Evolutionary conservation across 2,888 invertebrate genomes (phyloP).

Genomic region (Periphyllus acericola): DNA sequence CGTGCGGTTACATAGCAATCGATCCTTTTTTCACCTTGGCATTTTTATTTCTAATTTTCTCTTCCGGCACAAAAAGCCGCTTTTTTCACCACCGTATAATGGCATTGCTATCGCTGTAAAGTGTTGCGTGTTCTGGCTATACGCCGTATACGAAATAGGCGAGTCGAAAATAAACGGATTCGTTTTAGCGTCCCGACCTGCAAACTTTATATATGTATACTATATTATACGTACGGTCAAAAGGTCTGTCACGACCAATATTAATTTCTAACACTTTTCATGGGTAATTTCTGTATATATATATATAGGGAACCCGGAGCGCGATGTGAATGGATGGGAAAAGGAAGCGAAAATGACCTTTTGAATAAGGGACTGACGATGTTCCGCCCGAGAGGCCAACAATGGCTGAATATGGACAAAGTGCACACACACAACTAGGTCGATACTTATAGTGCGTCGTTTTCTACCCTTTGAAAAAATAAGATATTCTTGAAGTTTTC

Average conservation of each 20-base stretch:
- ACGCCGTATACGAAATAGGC: not conserved
- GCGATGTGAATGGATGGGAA: not conserved
- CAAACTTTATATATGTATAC: not conserved
- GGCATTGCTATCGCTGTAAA: not conserved
- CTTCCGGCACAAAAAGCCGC: slow-evolving; percentile 9
- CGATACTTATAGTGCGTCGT: not conserved
- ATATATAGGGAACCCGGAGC: not conserved
- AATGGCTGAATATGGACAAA: slow-evolving; percentile 12
- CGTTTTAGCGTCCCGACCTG: not conserved
- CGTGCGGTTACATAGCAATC: not conserved
- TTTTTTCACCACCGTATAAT: not conserved
- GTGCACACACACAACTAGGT: not conserved
- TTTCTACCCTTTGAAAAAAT: slow-evolving; percentile 10
- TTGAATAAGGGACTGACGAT: not conserved
- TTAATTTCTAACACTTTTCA: slow-evolving; percentile 24
- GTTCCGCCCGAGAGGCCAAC: slow-evolving; percentile 27
- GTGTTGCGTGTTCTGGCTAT: not conserved
- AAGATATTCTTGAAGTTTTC: not conserved
- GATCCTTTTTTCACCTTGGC: slow-evolving; percentile 18
- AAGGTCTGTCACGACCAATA: slow-evolving; percentile 1
- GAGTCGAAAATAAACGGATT: slow-evolving; percentile 8
- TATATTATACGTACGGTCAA: not conserved
- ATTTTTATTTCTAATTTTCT: slow-evolving; percentile 33
- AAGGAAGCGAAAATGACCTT: slow-evolving; percentile 43
- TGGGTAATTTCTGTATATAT: not conserved